Percentiles rank a stretch among this genome's conserved stretches.
These are phyloP conservation scores for Microcebus tavaratra DNA, from an alignment of 2,113 vertebrate genomes.

Conservation along the genomic window DNA sequence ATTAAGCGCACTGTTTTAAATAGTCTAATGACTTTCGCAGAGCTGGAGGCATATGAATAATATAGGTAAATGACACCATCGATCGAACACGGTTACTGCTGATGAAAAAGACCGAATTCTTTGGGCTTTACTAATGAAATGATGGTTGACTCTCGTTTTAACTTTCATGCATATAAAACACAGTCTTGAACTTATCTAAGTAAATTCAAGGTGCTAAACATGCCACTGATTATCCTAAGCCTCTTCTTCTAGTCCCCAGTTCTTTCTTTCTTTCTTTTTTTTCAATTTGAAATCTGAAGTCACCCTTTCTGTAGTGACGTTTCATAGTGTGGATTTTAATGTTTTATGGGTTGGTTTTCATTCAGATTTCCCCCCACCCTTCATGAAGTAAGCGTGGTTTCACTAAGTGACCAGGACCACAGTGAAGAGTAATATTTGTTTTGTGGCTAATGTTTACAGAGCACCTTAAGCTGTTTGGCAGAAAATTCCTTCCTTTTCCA, in stretches of 20 bases:
- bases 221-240: not conserved
- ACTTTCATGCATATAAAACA: not conserved
- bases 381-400: not conserved
- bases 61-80: not conserved
- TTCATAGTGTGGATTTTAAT: not conserved
- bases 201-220: no score
- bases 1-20: slow-evolving; percentile 9
- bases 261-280: not conserved
- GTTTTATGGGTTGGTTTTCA: not conserved
- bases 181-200: not conserved
- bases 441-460: not conserved
- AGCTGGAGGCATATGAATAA: not conserved
- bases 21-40: not conserved
- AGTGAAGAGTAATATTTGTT: not conserved
- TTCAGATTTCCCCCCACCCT: not conserved
- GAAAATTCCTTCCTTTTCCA: slow-evolving; percentile 3
- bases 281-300: not conserved
- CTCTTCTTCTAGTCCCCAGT: not conserved
- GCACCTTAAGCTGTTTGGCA: not conserved
- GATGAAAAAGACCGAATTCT: not conserved
- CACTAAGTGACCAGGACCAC: not conserved
- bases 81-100: not conserved
- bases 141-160: not conserved
- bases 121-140: not conserved
- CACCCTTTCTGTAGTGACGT: not conserved